Conservation (phyloP, 2,113 vertebrate genomes). For the Ondatra zibethicus region DNA sequence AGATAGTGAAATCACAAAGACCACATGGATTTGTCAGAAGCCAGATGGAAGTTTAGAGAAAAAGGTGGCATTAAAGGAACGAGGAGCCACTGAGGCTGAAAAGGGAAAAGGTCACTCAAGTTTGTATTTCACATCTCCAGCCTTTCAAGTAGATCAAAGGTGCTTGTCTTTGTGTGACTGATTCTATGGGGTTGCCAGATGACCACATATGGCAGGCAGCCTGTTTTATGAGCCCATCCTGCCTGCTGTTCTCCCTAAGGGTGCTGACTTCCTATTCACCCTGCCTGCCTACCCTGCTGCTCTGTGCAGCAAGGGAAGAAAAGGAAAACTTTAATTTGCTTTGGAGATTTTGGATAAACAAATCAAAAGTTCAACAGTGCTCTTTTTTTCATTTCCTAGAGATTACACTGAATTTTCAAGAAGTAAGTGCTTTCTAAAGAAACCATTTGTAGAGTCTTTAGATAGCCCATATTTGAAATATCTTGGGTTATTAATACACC, state of each 20-base stretch:
- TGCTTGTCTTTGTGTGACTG: slow-evolving; percentile 57
- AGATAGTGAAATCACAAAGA: slow-evolving; percentile 55
- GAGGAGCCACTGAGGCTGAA: slow-evolving; percentile 38
- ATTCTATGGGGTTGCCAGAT: slow-evolving; percentile 41
- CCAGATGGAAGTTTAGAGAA: slow-evolving; percentile 61
- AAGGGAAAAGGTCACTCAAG: slow-evolving; percentile 61
- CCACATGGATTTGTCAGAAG: slow-evolving; percentile 43
- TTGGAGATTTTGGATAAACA: slow-evolving; percentile 4
- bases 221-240: slow-evolving; percentile 61
- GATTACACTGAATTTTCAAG: slow-evolving; percentile 19
- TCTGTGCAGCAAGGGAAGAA: neutral
- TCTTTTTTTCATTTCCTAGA: slow-evolving; percentile 32
- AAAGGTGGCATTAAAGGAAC: slow-evolving; percentile 19
- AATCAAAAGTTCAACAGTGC: neutral
- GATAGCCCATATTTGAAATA: neutral
- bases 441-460: neutral
- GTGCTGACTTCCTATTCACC: slow-evolving; percentile 54
- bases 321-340: slow-evolving; percentile 41
- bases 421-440: slow-evolving; percentile 15
- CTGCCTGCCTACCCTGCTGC: neutral
- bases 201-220: slow-evolving; percentile 27
- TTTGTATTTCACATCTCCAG: slow-evolving; percentile 71
- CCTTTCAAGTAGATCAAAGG: slow-evolving; percentile 74
- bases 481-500: neutral
- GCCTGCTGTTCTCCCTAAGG: slow-evolving; percentile 61